Base-by-base conservation (phyloP, 2,113 vertebrate species). In the Hippopotamus amphibius region DNA sequence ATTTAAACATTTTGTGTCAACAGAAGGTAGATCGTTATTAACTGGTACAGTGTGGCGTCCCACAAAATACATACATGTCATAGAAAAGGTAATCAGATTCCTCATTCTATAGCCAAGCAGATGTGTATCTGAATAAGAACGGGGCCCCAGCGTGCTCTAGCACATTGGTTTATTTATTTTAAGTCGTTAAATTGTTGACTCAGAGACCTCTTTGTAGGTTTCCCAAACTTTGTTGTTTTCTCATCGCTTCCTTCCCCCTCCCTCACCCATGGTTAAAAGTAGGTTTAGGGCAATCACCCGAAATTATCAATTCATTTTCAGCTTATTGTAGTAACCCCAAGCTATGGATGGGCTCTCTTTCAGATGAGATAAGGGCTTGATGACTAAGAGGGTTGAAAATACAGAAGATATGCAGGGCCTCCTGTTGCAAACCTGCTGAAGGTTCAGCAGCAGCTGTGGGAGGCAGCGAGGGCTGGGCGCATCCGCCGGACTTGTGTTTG, bases 1-100 rank as follows among this genome's bases (percentile, higher is more conserved):
- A 97, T 96, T 97, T 93, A 93, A 97, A 79, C 55, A 92, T 95
- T 97, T 95, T 96, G 43, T 97, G 92, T 97, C 95, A 97, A 97
- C 97, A 97, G 89, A 97, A 95, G 89, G 92, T 95, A 95, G 92
- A 96, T 93, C 69, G 46, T 95, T 88, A 96, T 98, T 97, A 98
- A 90, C 93, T 92, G 84, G 90, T 96, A 50, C 69, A 93, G 16
- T 88, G 80, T 26, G 22, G 80, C 85, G 66, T 95, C 80, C 95
- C 93, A 92, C 96, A 96, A 85, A 97, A 97, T 95, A 87, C 80
- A 95, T 96, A 57, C 41, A 19, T 84, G 89, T 93, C 96, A 85
- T 55, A 77, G 93, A 92, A 95, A 61, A 97, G 98, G 95, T 93
- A 92, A 96, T 98, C 97, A 97, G 93, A 83, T 92, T 65, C 33